Evolutionary conservation across 2,797 vertebrate species (phyloP), one percentile per base, ranked within the genome.

Genomic region (Mallotus villosus): DNA sequence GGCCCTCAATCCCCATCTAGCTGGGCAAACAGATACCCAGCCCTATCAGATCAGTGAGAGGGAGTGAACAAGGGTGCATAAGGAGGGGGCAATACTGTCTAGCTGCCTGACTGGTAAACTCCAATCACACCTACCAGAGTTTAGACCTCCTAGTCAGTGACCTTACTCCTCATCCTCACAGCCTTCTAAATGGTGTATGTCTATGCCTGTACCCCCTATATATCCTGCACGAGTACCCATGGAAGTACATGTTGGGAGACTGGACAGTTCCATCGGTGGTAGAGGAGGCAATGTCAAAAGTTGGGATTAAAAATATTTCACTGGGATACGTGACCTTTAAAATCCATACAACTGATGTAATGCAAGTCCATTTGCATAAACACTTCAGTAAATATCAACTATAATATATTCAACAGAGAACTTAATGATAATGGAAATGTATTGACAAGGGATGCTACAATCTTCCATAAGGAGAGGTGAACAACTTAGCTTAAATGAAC

Each of bases 131-230:
- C 6, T 17, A 16, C 2, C 51, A 24, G 29, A 69, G 59, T 67
- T 74, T 69, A 69, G 72, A 72, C 34, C 57, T 25, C 59, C 63
- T 32, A 53, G 32, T 27, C 67, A 29, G 37, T 29, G 66, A 67
- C 66, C 62, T 78, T 77, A 73, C 14, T 41, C 49, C 49, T 51
- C 19, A n/a, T 17, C 2, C 51, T 17, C 51, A 53, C n/a, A 17
- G 51, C 51, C 51, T n/a, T 41, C 37, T 41, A 41, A 12, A 41
- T 41, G 37, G 37, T 41, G 37, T 12, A 41, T 41, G 37, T 41
- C 37, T 41, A 41, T 11, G 37, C 37, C 37, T 41, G 37, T 41
- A 41, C 8, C 37, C 37, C 51, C 5, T 53, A 4, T n/a, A 17
- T 14, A 11, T 53, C 14, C 51, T 51, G 49, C 51, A 19, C 19